Evolutionary conservation across 2,113 vertebrate species (phyloP).

Genomic region (Sclerurus mexicanus): DNA sequence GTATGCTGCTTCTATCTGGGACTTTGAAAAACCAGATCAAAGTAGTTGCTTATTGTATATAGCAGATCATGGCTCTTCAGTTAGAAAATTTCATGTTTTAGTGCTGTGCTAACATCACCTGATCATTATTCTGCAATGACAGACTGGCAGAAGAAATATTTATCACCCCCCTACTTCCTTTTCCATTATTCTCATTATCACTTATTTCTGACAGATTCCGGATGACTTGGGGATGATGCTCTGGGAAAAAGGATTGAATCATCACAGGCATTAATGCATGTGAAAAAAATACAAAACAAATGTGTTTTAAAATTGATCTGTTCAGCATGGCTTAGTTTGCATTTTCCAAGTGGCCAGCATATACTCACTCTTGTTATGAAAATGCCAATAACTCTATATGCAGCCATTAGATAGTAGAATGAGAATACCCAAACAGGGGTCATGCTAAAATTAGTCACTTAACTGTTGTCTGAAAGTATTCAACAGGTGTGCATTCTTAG

Average conservation of each 20-base stretch:
- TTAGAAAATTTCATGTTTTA: background rate
- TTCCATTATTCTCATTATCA: background rate
- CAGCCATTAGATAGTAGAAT: background rate
- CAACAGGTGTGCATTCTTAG: slow-evolving; percentile 5
- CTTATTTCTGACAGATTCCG: background rate
- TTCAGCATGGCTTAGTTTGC: background rate
- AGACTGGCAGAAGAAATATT: background rate
- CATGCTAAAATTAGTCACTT: background rate
- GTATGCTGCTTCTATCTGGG: background rate
- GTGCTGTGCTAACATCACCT: background rate
- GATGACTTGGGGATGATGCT: background rate
- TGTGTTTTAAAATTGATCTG: background rate
- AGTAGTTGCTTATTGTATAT: background rate
- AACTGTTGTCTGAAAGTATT: background rate
- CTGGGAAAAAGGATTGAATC: background rate
- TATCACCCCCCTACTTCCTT: background rate
- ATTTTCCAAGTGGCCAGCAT: background rate
- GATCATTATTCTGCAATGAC: background rate
- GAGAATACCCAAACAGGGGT: background rate
- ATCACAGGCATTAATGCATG: background rate
- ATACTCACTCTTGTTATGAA: background rate
- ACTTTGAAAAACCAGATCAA: background rate
- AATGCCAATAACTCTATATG: background rate
- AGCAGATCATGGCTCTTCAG: background rate
- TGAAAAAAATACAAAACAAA: background rate